Percentiles rank a stretch among this genome's conserved stretches.
Evolutionary conservation across 1,140 invertebrate genomes (phyloP).

Genomic region (Microplitis mediator): DNA sequence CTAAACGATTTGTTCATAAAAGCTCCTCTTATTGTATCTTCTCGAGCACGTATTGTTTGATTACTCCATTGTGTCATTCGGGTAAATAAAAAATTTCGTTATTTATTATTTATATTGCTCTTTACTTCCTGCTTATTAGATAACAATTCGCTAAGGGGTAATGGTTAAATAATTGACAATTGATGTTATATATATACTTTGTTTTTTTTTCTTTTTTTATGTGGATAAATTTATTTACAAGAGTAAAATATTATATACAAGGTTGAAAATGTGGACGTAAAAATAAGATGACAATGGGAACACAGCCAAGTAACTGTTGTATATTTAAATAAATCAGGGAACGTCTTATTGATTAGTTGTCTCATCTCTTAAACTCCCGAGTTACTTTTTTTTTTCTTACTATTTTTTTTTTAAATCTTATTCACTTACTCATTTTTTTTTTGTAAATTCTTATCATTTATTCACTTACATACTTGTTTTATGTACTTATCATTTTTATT

Average conservation of each 20-base stretch:
- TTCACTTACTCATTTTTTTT: not conserved
- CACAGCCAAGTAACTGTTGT: constrained; percentile 10
- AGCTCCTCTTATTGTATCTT: not conserved
- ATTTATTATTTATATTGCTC: not conserved
- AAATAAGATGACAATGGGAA: constrained; percentile 22
- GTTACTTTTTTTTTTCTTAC: constrained; percentile 2
- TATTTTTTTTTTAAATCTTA: not conserved
- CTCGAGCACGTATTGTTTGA: constrained; percentile 8
- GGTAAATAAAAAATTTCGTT: not conserved
- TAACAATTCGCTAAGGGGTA: not conserved
- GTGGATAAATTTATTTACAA: constrained; percentile 49
- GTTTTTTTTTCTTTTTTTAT: not conserved
- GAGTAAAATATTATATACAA: constrained; percentile 52
- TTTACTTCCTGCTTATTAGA: not conserved
- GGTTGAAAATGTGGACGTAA: constrained; percentile 36
- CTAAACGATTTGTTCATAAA: not conserved
- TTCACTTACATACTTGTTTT: not conserved
- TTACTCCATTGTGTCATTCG: not conserved
- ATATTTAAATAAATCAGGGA: not conserved
- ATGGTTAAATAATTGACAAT: not conserved
- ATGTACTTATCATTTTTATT: not conserved
- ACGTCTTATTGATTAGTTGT: not conserved
- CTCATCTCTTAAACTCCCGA: not conserved
- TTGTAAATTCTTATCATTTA: not conserved
- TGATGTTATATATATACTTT: not conserved